Conservation (phyloP, 2,888 invertebrate genomes). For the Pollenia amentaria region DNA sequence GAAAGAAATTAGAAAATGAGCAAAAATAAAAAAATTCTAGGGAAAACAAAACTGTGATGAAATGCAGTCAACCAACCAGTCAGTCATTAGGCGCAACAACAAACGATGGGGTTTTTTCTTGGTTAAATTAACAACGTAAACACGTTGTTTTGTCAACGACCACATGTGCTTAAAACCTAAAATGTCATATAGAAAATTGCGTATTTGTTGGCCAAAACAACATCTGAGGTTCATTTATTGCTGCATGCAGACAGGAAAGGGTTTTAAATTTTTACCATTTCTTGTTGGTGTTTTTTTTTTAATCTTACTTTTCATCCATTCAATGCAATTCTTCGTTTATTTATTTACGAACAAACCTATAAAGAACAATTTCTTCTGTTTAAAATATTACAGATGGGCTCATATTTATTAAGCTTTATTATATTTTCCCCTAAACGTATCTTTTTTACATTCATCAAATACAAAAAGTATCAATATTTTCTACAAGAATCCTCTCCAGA, state of each 20-base stretch:
- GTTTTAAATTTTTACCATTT: not conserved
- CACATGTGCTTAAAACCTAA: conserved; percentile 60
- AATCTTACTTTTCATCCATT: too few species aligned
- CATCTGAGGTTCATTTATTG: conserved; percentile 10
- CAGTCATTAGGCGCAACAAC: conserved; percentile 53
- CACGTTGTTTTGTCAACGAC: conserved; percentile 62
- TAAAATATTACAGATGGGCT: too few species aligned
- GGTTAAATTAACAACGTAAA: conserved; percentile 73
- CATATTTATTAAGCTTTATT: too few species aligned
- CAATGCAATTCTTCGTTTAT: not conserved
- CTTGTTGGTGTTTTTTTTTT: not conserved
- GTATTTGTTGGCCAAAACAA: conserved; percentile 53
- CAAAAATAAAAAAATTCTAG: not conserved
- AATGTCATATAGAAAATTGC: conserved; percentile 65
- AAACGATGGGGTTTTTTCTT: conserved; percentile 32
- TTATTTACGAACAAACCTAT: too few species aligned
- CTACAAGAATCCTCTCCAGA: too few species aligned
- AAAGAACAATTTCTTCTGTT: too few species aligned
- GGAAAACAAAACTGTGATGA: conserved; percentile 22
- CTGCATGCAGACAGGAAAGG: conserved; percentile 5
- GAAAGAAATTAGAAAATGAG: conserved; percentile 13
- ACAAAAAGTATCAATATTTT: too few species aligned
- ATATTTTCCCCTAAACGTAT: too few species aligned
- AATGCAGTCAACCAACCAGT: conserved; percentile 45
- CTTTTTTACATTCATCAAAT: too few species aligned